Evolutionary conservation across 2,888 invertebrate species (phyloP).

Genomic region (Lasioglossum malachurum): DNA sequence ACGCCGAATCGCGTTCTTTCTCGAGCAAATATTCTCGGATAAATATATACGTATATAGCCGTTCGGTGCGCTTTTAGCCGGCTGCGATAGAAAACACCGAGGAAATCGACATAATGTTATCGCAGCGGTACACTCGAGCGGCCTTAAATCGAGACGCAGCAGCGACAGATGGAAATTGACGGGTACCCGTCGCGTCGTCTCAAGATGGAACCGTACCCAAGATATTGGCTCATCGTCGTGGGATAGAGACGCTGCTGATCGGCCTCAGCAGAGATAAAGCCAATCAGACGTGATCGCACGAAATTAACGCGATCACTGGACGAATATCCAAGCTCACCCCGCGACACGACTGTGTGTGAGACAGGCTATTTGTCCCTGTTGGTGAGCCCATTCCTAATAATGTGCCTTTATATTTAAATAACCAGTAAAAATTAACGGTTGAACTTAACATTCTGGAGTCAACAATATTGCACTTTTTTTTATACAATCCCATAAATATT

Average conservation of each 20-base stretch:
- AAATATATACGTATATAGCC: conserved; percentile 16
- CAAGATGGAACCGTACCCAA: not conserved
- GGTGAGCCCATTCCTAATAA: too few species aligned
- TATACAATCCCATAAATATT: too few species aligned
- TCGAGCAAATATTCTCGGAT: conserved; percentile 46
- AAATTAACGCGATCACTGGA: not conserved
- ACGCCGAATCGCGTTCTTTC: conserved; percentile 44
- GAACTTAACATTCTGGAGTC: too few species aligned
- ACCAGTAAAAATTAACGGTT: too few species aligned
- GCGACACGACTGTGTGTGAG: too few species aligned
- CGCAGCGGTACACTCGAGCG: conserved; percentile 57
- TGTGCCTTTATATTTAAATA: too few species aligned
- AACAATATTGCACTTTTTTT: too few species aligned
- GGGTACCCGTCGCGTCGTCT: conserved; percentile 2
- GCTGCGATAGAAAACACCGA: conserved; percentile 48
- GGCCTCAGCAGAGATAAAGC: not conserved
- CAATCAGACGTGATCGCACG: not conserved
- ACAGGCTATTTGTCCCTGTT: too few species aligned
- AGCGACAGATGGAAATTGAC: conserved; percentile 50
- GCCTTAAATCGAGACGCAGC: conserved; percentile 37
- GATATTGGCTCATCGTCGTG: not conserved
- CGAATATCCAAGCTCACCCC: not conserved
- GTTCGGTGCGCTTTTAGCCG: conserved; percentile 16
- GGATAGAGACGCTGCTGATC: conserved; percentile 4
- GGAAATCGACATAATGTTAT: conserved; percentile 62